Base-by-base conservation (phyloP, 2,797 vertebrate genomes). In the Columba guinea region DNA sequence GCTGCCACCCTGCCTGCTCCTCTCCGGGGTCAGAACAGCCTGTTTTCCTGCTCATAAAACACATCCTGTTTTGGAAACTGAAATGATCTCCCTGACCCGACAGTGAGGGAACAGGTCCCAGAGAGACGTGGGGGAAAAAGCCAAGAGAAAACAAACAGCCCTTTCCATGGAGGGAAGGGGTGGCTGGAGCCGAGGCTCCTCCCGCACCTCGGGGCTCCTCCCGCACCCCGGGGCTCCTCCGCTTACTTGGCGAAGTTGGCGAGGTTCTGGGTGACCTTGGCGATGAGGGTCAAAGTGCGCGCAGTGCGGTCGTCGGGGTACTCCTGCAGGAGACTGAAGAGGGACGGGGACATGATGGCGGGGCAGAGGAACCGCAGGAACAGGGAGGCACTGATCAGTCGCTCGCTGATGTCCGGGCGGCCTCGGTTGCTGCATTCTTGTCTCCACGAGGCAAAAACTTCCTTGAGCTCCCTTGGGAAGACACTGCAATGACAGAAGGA, bases 241-340 rank as follows among this genome's bases (percentile, higher is more conserved):
- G 10, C 98, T 98, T 91, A 99, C 99, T 99, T 99, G 89, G 99
- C 99, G 2, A 99, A 99, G 98, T 99, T 99, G 97, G 99, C 99
- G 76, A 99, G 98, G 98, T 99, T 99, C 97, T 99, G 99, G 5
- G 99, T 99, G 93, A 99, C 99, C 98, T 99, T 99, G 96, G 99
- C 99, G 2, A 99, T 99, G 95, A 99, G 99, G 8, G 99, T 99
- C 94, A 99, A 98, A 1, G 99, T 99, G 53, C 99, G 99, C 0
- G 99, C 99, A 0, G 99, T 99, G 96, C 99, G 99, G 98, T 99
- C 99, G 0, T 99, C 99, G 0, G 99, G 99, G 92, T 99, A 99
- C 95, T 99, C 99, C 97, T 99, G 99, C 82, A 99, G 99, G 90
- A 99, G 97, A 85, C 98, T 99, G 98, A 99, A 99, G 77, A 99